Percentiles rank a stretch among this genome's conserved stretches.
phyloP scores from a whole-genome alignment of 2,113 vertebrate genomes.

The Pelodiscus sinensis region DNA sequence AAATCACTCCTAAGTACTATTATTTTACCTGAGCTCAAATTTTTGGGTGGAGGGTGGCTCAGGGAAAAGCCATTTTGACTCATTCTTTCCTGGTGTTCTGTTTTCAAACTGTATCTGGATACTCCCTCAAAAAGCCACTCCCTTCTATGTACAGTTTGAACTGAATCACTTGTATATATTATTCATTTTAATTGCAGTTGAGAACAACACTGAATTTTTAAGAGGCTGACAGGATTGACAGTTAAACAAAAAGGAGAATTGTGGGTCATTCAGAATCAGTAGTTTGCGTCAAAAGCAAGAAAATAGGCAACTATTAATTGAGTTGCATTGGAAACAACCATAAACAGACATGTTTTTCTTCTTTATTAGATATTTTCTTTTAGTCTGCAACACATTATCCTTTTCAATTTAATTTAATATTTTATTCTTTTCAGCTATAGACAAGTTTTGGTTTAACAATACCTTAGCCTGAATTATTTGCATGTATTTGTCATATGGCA shows the following conservation, averaged over 20 bases:
- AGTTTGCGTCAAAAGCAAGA: neutral
- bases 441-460: neutral
- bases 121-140: slow-evolving; percentile 27
- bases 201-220: neutral
- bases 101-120: slow-evolving; percentile 41
- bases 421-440: neutral
- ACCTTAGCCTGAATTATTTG: neutral
- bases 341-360: neutral
- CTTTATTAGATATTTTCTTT: slow-evolving; percentile 11
- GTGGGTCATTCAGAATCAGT: neutral
- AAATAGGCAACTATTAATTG: neutral
- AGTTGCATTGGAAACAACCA: neutral
- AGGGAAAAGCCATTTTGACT: neutral
- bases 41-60: neutral
- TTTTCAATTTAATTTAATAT: neutral
- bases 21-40: neutral
- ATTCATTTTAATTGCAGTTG: slow-evolving; percentile 32
- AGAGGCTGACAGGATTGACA: neutral
- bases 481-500: neutral
- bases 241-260: slow-evolving; percentile 7
- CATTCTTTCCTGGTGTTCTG: slow-evolving; percentile 26
- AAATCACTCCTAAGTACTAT: neutral
- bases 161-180: neutral
- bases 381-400: neutral
- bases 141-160: slow-evolving; percentile 25